These are phyloP conservation scores for Drosophila sp. DNA, from an alignment of 1,140 invertebrate genomes.

Conservation along the genomic window DNA sequence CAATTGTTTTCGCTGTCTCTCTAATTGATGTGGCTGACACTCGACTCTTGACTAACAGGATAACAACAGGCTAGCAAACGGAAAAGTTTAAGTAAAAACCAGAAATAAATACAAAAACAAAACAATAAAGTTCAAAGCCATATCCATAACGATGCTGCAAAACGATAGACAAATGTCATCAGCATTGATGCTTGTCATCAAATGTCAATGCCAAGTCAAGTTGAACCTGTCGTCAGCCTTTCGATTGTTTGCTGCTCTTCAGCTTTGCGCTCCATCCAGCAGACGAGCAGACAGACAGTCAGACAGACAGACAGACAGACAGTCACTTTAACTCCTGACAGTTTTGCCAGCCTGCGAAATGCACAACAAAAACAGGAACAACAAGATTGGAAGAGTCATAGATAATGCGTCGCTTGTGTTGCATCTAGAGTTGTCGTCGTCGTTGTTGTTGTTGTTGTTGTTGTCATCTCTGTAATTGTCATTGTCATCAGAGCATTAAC, in stretches of 20 bases:
- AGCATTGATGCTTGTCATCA: constrained; percentile 41
- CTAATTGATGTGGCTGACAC: constrained; percentile 5
- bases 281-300: not conserved
- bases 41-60: not conserved
- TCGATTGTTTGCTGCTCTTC: not conserved
- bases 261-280: not conserved
- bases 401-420: constrained; percentile 54
- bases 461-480: constrained; percentile 45
- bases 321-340: constrained; percentile 11
- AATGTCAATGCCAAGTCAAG: constrained; percentile 38
- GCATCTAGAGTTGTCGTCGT: not conserved
- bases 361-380: constrained; percentile 27
- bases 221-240: not conserved
- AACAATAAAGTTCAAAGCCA: not conserved
- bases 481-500: constrained; percentile 55
- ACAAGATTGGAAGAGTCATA: constrained; percentile 28
- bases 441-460: not conserved
- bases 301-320: not conserved
- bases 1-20: constrained; percentile 3
- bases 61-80: not conserved
- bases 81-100: not conserved
- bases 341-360: constrained; percentile 44
- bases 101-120: not conserved
- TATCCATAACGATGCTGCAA: not conserved
- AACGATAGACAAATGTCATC: constrained; percentile 42